phyloP scores from a whole-genome alignment of 2,888 invertebrate genomes.

The Escarpia spicata region DNA sequence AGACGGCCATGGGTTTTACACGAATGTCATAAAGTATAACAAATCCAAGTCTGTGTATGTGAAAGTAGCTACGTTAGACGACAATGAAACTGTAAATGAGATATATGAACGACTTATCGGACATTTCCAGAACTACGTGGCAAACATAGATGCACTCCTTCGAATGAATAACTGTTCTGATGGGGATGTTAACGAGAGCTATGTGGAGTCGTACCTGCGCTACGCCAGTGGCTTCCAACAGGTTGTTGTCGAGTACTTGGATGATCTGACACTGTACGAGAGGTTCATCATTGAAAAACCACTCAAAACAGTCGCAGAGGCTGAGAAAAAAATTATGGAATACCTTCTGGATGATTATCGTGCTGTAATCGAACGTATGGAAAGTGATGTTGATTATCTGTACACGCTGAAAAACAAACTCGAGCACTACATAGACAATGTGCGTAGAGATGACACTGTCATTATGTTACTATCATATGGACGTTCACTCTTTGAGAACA shows the following conservation, averaged over 20 bases:
- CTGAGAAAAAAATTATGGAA: not conserved
- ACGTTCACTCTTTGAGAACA: not conserved
- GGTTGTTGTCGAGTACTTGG: not conserved
- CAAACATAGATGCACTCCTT: conserved; percentile 4
- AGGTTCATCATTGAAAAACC: not conserved
- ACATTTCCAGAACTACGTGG: not conserved
- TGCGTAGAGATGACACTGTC: not conserved
- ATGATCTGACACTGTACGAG: not conserved
- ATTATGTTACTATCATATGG: not conserved
- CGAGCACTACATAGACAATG: not conserved
- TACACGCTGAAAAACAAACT: not conserved
- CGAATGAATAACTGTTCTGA: not conserved
- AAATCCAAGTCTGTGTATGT: not conserved
- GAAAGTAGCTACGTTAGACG: not conserved
- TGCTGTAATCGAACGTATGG: not conserved
- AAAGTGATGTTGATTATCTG: not conserved
- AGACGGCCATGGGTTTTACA: not conserved
- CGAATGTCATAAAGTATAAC: not conserved
- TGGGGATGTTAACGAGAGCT: not conserved
- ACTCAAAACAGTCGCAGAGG: not conserved
- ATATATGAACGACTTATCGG: not conserved
- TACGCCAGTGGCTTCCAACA: not conserved
- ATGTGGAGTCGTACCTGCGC: not conserved
- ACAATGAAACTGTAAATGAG: not conserved
- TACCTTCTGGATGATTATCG: not conserved